Percentiles rank a stretch among this genome's conserved stretches.
phyloP scores from a whole-genome alignment of 2,797 vertebrate genomes.

The Lithobates pipiens region DNA sequence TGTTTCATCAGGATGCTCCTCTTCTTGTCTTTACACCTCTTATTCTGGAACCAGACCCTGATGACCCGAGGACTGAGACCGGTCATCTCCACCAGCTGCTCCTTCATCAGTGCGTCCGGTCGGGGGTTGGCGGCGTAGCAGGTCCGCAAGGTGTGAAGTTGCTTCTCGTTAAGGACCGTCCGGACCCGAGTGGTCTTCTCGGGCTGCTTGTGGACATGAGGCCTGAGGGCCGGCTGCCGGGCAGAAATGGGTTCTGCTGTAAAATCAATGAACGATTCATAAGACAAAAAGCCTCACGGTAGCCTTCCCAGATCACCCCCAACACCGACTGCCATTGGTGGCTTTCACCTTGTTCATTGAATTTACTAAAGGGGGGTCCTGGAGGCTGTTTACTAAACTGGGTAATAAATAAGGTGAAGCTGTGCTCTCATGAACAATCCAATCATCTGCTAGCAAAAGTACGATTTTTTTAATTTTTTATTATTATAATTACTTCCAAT shows the following conservation, averaged over 20 bases:
- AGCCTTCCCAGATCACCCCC: neutral
- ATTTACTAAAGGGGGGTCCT: too few species aligned
- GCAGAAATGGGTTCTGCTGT: slow-evolving; percentile 93
- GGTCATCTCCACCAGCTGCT: slow-evolving; percentile 95
- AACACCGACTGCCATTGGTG: neutral
- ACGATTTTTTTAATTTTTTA: too few species aligned
- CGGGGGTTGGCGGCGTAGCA: slow-evolving; percentile 95
- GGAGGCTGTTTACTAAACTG: too few species aligned
- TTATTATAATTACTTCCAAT: too few species aligned
- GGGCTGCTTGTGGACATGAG: slow-evolving; percentile 92
- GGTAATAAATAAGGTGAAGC: neutral
- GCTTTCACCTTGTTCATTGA: too few species aligned
- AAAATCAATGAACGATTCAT: slow-evolving; percentile 63
- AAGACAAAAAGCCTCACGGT: slow-evolving; percentile 11
- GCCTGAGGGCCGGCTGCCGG: slow-evolving; percentile 88
- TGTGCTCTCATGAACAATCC: neutral
- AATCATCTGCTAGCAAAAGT: neutral
- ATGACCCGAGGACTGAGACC: slow-evolving; percentile 92
- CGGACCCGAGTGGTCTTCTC: slow-evolving; percentile 93
- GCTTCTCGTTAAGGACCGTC: slow-evolving; percentile 94
- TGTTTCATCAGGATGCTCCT: slow-evolving; percentile 93
- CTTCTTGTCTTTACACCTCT: slow-evolving; percentile 95
- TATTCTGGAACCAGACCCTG: slow-evolving; percentile 96
- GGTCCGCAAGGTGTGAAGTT: slow-evolving; percentile 92
- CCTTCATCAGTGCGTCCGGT: slow-evolving; percentile 94